Conservation (phyloP, 2,113 vertebrate genomes). For the Ibidorhyncha struthersii region DNA sequence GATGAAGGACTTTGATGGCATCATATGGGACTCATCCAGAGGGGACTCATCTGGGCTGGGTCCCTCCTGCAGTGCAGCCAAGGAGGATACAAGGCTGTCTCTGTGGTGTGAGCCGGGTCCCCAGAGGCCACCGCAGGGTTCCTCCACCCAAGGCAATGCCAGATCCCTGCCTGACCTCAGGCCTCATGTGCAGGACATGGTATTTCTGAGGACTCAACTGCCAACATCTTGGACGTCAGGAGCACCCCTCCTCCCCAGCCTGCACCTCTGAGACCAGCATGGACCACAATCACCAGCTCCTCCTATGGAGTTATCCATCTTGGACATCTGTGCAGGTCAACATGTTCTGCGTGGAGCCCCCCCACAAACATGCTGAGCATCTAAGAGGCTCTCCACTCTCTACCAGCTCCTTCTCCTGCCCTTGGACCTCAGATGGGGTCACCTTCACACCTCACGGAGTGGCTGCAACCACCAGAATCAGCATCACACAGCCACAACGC, state of each 20-base stretch:
- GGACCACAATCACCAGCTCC: background rate
- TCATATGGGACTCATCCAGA: background rate
- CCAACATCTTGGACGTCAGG: background rate
- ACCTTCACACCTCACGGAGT: background rate
- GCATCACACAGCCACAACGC: fast-evolving
- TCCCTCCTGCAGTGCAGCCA: background rate
- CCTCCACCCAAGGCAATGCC: background rate
- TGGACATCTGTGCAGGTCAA: background rate
- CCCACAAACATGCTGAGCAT: background rate
- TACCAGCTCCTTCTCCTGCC: background rate
- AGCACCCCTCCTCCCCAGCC: background rate
- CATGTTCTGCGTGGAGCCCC: background rate
- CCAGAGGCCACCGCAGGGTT: background rate
- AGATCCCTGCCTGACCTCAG: background rate
- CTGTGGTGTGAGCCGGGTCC: background rate
- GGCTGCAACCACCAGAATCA: background rate
- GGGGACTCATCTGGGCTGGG: too few species aligned
- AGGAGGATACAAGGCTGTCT: background rate
- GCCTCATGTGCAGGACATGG: background rate
- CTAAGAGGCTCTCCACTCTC: background rate
- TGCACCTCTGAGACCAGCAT: background rate
- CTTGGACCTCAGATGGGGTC: background rate
- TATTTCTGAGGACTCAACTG: background rate
- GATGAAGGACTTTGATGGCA: background rate
- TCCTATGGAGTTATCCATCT: background rate